phyloP scores from a whole-genome alignment of 37 sponge, comb jelly and placozoan species.

The Corticium candelabrum region DNA sequence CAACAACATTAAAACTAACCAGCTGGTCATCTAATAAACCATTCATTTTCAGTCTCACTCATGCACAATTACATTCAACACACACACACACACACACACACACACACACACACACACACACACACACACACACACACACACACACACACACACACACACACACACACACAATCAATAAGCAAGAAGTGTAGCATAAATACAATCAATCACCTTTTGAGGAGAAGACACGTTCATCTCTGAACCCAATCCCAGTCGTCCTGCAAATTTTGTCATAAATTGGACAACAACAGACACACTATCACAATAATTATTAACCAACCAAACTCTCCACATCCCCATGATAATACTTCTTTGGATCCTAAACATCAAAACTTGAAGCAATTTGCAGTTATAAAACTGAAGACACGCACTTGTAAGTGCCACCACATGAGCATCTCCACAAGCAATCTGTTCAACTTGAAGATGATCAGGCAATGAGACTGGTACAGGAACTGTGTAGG shows the following conservation, averaged over 20 bases:
- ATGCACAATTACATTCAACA: too few relatives aligned
- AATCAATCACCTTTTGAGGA: not conserved
- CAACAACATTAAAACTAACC: too few relatives aligned
- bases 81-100: too few relatives aligned
- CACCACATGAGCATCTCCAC: slow-evolving; percentile 10
- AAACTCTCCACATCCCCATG: slow-evolving; percentile 5
- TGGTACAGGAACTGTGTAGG: not conserved
- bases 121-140: too few relatives aligned
- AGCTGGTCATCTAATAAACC: too few relatives aligned
- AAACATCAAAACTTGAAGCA: not conserved
- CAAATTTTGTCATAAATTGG: too few relatives aligned
- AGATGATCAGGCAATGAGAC: slow-evolving; percentile 1
- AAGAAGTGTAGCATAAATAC: too few relatives aligned
- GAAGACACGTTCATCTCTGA: not conserved
- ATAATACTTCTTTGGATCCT: not conserved
- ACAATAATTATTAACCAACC: slow-evolving; percentile 1
- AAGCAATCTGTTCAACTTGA: not conserved
- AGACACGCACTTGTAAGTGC: not conserved
- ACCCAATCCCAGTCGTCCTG: not conserved
- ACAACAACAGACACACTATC: too few relatives aligned
- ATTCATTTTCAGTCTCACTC: too few relatives aligned
- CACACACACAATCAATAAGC: too few relatives aligned
- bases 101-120: too few relatives aligned
- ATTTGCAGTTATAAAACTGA: not conserved
- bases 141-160: too few relatives aligned